Evolutionary conservation across 92 coral and sea anemone genomes (phyloP).

Genomic region (Scolanthus callimorphus): DNA sequence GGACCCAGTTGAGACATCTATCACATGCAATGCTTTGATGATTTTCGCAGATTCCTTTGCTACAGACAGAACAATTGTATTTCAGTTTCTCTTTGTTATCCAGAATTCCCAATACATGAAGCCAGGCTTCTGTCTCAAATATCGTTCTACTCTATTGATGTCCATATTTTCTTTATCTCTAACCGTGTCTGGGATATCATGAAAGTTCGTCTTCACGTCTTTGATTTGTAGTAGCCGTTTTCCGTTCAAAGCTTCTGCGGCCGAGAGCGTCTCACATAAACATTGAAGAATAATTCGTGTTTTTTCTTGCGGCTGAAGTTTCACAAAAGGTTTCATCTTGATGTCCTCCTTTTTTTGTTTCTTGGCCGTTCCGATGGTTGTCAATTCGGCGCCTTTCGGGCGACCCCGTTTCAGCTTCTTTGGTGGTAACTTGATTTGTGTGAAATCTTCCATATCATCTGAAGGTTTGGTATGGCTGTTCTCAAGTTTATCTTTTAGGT

Average conservation of each 20-base stretch:
- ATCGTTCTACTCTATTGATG: slow-evolving; percentile 34
- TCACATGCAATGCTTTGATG: slow-evolving; percentile 49
- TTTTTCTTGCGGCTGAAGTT: slow-evolving; percentile 24
- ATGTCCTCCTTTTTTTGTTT: slow-evolving; percentile 29
- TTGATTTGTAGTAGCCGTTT: slow-evolving; percentile 7
- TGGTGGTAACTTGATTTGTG: slow-evolving; percentile 35
- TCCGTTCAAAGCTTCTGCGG: slow-evolving; percentile 37
- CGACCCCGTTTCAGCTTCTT: slow-evolving; percentile 40
- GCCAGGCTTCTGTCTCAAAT: slow-evolving; percentile 36
- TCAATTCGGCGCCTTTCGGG: slow-evolving; percentile 50
- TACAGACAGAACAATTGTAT: slow-evolving; percentile 25
- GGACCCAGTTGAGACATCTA: slow-evolving; percentile 47
- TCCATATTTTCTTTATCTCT: slow-evolving; percentile 28
- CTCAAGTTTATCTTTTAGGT: slow-evolving; percentile 2
- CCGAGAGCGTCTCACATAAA: slow-evolving; percentile 10
- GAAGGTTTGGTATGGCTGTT: slow-evolving; percentile 9
- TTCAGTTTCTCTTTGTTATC: slow-evolving; percentile 18
- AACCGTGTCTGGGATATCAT: slow-evolving; percentile 28
- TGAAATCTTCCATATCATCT: slow-evolving; percentile 12
- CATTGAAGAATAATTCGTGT: slow-evolving; percentile 38
- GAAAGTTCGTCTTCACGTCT: slow-evolving; percentile 28
- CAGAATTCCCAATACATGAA: slow-evolving; percentile 15
- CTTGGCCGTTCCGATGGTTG: slow-evolving; percentile 39
- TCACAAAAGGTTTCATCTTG: too few relatives aligned
- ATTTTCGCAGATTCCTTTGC: slow-evolving; percentile 9